Base-by-base conservation (phyloP, 2,113 vertebrate genomes). In the Physeter macrocephalus region DNA sequence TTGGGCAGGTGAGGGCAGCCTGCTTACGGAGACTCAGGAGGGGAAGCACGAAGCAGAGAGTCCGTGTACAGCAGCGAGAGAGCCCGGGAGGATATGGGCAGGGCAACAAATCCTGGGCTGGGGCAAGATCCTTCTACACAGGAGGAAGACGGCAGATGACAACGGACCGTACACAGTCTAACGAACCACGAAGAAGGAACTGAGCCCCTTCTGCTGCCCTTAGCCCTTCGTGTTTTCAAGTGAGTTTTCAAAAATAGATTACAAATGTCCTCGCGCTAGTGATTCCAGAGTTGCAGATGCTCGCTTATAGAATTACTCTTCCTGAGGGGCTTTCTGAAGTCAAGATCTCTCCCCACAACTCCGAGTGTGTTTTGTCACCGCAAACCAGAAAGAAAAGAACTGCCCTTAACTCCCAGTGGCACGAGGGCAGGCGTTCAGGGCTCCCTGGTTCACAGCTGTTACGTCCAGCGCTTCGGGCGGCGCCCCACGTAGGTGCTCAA, bases 371-470 rank as follows among this genome's bases (percentile, higher is more conserved):
- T 27, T 46, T 23, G 13, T 82, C 52, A 11, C 59, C 0, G 1
- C 14, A 8, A 10, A 17, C 3, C 34, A 18, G 21, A 27, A 36
- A 59, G 59, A 36, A 20, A 59, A 46, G 43, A 13, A 20, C 2
- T 0, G 2, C 12, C 0, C 36, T 27, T 13, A 39, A 15, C 43
- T 11, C 11, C 15, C 18, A 2, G 2, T 2, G 8, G 39, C 13
- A 14, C 0, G 0, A 34, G 12, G 46, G 11, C 20, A 6, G 64
- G 46, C 0, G 1, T 4, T 31, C 29, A 0, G 15, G 61, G 11
- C 69, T 36, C 5, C 6, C 17, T 4, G 54, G 29, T 6, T 81
- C 41, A 34, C 3, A 1, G 34, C 43, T 49, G 15, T 0, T 17
- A 52, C 13, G n/a, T 31, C 61, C 77, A 43, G 49, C 2, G 1